These are phyloP conservation scores for Pseudoips prasinana DNA, from an alignment of 2,888 invertebrate genomes.

Conservation along the genomic window DNA sequence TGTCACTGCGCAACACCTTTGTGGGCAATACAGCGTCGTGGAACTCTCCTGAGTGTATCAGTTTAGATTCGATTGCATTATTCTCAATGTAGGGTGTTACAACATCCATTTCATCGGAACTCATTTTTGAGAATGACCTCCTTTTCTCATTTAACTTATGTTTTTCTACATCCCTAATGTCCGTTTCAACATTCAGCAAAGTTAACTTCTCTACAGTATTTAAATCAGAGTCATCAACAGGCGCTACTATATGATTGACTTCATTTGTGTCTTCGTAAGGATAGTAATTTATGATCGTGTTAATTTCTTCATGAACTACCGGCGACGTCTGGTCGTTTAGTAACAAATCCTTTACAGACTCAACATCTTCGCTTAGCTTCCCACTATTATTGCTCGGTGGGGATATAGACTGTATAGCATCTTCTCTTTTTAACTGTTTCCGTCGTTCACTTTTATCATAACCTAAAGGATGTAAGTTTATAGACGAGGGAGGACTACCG, in stretches of 20 bases:
- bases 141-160: constrained; percentile 19
- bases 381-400: constrained; percentile 74
- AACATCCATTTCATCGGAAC: constrained; percentile 68
- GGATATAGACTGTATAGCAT: constrained; percentile 75
- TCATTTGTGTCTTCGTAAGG: constrained; percentile 4
- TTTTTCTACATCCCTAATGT: constrained; percentile 19
- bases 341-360: constrained; percentile 57
- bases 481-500: constrained; percentile 64
- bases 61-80: constrained; percentile 31
- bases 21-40: constrained; percentile 77
- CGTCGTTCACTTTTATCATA: constrained; percentile 68
- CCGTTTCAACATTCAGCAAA: constrained; percentile 2
- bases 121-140: constrained; percentile 34
- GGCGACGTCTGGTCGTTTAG: constrained; percentile 31
- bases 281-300: constrained; percentile 8
- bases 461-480: constrained; percentile 67
- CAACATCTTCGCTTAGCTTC: constrained; percentile 70
- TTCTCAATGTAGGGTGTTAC: constrained; percentile 53
- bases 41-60: constrained; percentile 78
- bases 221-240: constrained; percentile 1
- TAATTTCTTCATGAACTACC: constrained; percentile 16
- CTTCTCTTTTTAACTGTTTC: constrained; percentile 74
- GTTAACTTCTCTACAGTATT: neutral
- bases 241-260: constrained; percentile 2
- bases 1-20: constrained; percentile 65